These are phyloP conservation scores for Odontomachus brunneus DNA, from an alignment of 1,140 invertebrate genomes.

Conservation along the genomic window DNA sequence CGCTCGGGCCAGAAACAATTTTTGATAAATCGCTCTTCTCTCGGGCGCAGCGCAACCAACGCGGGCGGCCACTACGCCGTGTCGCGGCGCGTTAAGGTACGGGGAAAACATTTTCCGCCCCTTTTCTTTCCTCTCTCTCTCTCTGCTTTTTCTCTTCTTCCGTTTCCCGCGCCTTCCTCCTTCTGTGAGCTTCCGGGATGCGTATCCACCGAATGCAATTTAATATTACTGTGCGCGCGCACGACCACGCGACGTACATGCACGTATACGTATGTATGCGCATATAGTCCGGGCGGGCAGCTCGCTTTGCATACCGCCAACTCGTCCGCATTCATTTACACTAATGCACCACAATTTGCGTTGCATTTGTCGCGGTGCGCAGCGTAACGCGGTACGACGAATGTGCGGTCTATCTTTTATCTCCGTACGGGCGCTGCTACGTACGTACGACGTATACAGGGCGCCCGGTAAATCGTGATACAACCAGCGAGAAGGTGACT, in stretches of 20 bases:
- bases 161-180: not conserved
- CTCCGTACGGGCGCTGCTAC: constrained; percentile 15
- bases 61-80: not conserved
- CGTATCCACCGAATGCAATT: constrained; percentile 67
- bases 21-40: constrained; percentile 39
- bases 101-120: constrained; percentile 26
- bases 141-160: not conserved
- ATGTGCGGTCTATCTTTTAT: constrained; percentile 69
- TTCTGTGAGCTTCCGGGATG: not conserved
- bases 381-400: constrained; percentile 68
- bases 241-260: constrained; percentile 3
- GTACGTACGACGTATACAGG: not conserved
- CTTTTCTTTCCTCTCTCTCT: constrained; percentile 10
- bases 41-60: no score
- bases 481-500: not conserved
- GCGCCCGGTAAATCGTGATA: constrained; percentile 4
- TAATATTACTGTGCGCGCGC: constrained; percentile 68
- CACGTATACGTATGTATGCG: constrained; percentile 23
- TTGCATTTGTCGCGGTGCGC: constrained; percentile 73
- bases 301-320: constrained; percentile 69
- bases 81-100: not conserved
- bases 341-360: constrained; percentile 77
- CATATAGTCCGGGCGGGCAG: constrained; percentile 18
- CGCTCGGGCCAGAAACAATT: constrained; percentile 50
- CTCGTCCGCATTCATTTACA: constrained; percentile 78